Evolutionary conservation across 2,888 invertebrate species (phyloP).

Genomic region (Bembecia ichneumoniformis): DNA sequence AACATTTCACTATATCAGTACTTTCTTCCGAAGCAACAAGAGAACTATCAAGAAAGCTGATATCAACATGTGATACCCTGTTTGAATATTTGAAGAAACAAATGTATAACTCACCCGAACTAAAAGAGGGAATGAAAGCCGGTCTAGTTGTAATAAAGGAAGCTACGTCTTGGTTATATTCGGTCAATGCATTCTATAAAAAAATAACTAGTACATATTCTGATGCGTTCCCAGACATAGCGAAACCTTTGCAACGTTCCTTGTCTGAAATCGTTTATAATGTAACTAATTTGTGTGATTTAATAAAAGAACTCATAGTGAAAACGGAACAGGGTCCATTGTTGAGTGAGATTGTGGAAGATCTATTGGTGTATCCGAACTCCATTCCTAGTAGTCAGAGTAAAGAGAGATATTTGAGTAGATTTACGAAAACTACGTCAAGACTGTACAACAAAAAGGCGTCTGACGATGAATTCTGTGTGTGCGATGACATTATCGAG

Average conservation of each 20-base stretch:
- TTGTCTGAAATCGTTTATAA: constrained; percentile 78
- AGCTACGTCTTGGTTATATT: constrained; percentile 64
- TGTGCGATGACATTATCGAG: constrained; percentile 63
- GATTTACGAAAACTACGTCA: constrained; percentile 50
- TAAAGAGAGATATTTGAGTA: constrained; percentile 47
- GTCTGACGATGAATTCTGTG: constrained; percentile 21
- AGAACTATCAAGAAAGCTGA: constrained; percentile 31
- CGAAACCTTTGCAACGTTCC: constrained; percentile 79
- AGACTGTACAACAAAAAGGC: constrained; percentile 38
- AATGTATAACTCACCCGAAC: neutral
- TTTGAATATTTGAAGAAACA: constrained; percentile 14
- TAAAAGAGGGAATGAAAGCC: constrained; percentile 8
- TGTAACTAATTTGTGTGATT: constrained; percentile 68
- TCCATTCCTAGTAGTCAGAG: constrained; percentile 22
- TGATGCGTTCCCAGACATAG: constrained; percentile 83
- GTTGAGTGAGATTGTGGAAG: constrained; percentile 37
- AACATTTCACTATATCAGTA: constrained; percentile 58
- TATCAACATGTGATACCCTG: constrained; percentile 27
- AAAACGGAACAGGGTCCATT: constrained; percentile 37
- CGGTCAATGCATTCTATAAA: constrained; percentile 68
- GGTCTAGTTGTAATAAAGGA: constrained; percentile 49
- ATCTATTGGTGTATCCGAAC: constrained; percentile 68
- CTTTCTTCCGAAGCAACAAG: constrained; percentile 37
- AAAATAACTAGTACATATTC: constrained; percentile 70
- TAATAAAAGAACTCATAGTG: constrained; percentile 58